phyloP scores from a whole-genome alignment of 2,888 invertebrate species.

The Volucella bombylans region DNA sequence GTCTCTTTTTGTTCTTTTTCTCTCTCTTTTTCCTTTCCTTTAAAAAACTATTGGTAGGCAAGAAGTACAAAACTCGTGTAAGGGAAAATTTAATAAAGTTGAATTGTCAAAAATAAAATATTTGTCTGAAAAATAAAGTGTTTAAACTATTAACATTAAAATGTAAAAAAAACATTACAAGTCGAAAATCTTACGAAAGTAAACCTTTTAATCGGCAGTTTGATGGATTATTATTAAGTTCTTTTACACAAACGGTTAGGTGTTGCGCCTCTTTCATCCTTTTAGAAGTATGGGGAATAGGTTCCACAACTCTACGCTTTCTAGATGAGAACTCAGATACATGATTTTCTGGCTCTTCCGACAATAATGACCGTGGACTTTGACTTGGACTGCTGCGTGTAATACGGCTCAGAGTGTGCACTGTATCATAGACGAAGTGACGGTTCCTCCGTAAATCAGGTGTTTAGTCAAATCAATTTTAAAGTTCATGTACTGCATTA shows the following conservation, averaged over 20 bases:
- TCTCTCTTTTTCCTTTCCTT: no score
- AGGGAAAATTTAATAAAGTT: no score
- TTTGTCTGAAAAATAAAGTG: no score
- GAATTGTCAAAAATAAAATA: no score
- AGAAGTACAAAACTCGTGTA: no score
- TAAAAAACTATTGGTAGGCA: no score
- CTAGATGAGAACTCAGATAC: neutral
- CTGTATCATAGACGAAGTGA: neutral
- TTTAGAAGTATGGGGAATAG: neutral
- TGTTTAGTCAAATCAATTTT: slow-evolving; percentile 1
- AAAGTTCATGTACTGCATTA: neutral
- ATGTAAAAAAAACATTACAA: no score
- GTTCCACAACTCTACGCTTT: neutral
- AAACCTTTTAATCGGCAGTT: no score
- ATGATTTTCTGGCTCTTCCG: neutral
- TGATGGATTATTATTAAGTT: no score
- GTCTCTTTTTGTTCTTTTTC: no score
- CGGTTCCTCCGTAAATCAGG: neutral
- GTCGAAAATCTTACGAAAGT: no score
- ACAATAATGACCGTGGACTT: neutral
- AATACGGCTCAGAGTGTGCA: neutral
- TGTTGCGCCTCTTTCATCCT: slow-evolving; percentile 21
- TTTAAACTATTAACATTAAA: no score
- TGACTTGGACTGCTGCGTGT: neutral
- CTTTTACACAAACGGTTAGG: neutral